Percentiles rank a stretch among this genome's conserved stretches.
Evolutionary conservation across 2,888 invertebrate genomes (phyloP).

Genomic region (Sarcophaga subvicina): DNA sequence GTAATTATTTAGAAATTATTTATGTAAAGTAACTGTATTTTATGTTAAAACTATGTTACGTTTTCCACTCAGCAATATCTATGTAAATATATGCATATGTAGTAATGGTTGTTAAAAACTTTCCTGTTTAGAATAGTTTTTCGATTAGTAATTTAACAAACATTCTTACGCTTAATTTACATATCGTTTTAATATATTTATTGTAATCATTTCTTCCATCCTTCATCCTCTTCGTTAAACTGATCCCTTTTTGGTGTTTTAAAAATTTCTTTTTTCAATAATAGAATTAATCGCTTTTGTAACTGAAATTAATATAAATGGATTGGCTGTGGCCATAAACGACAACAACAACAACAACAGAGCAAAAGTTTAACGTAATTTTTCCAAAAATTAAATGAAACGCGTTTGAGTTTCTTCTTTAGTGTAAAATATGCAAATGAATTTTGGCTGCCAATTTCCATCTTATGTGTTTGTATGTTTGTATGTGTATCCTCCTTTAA

Average conservation of each 20-base stretch:
- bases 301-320: constrained; percentile 52
- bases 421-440: constrained; percentile 62
- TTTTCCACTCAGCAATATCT: too few relatives aligned
- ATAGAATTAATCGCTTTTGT: constrained; percentile 54
- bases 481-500: not conserved
- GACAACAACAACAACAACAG: not conserved
- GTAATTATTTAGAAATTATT: too few relatives aligned
- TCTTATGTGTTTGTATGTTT: not conserved
- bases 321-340: constrained; percentile 22
- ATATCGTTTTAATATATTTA: not conserved
- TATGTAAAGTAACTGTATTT: too few relatives aligned
- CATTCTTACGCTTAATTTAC: too few relatives aligned
- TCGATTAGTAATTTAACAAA: too few relatives aligned
- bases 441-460: not conserved
- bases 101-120: too few relatives aligned
- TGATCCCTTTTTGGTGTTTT: not conserved
- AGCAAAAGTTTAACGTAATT: constrained; percentile 17
- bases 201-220: not conserved
- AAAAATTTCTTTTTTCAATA: not conserved
- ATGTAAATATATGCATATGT: too few relatives aligned
- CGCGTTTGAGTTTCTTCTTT: constrained; percentile 46
- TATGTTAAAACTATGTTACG: too few relatives aligned
- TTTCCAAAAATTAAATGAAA: constrained; percentile 35
- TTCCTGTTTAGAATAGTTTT: too few relatives aligned
- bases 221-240: not conserved